Evolutionary conservation across 2,888 invertebrate genomes (phyloP).

Genomic region (Eupithecia subfuscata): DNA sequence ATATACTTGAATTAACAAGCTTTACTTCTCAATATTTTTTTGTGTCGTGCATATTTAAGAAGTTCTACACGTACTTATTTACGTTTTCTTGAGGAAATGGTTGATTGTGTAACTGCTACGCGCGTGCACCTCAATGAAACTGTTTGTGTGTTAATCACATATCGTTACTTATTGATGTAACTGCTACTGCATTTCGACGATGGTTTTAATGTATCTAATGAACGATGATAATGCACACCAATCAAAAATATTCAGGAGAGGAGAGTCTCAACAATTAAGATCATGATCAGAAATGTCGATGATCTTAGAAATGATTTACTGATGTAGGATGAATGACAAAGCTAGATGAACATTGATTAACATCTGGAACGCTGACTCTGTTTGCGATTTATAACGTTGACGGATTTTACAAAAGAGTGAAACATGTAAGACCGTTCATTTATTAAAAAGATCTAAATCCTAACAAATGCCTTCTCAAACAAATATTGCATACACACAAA

Average conservation of each 20-base stretch:
- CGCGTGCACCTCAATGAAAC: constrained; percentile 58
- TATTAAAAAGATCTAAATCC: too few relatives aligned
- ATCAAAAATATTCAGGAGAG: neutral
- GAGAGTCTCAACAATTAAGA: neutral
- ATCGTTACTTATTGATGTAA: constrained; percentile 3
- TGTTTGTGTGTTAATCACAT: constrained; percentile 44
- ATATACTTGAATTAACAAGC: neutral
- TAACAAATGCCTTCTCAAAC: too few relatives aligned
- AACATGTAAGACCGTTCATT: too few relatives aligned
- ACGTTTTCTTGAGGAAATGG: constrained; percentile 52
- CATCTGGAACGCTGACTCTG: too few relatives aligned
- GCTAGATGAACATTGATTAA: too few relatives aligned
- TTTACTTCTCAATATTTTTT: neutral
- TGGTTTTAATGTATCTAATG: neutral
- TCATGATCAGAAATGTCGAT: too few relatives aligned
- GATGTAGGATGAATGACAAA: too few relatives aligned
- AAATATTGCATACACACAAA: too few relatives aligned
- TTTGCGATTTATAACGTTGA: too few relatives aligned
- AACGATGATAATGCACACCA: neutral
- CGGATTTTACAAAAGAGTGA: too few relatives aligned
- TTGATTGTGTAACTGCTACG: constrained; percentile 52
- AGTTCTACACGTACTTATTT: neutral
- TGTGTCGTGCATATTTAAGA: neutral
- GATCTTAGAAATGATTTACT: too few relatives aligned
- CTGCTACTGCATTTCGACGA: neutral